These are phyloP conservation scores for Rhagoletis pomonella DNA, from an alignment of 1,140 invertebrate genomes.

Conservation along the genomic window DNA sequence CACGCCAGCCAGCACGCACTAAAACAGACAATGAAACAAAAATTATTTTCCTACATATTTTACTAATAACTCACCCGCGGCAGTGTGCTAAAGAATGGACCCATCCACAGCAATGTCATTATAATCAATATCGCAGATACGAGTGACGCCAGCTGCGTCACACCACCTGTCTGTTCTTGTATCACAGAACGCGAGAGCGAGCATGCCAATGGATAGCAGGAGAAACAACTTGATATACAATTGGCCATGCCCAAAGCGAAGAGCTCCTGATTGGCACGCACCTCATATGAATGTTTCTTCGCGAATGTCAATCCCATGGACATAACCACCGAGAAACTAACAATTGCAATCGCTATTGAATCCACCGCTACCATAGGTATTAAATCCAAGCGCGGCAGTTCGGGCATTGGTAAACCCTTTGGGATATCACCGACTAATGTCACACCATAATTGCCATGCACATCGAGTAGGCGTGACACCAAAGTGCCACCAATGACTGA, in stretches of 20 bases:
- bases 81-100: conserved; percentile 87
- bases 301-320: conserved; percentile 96
- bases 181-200: conserved; percentile 89
- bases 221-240: conserved; percentile 88
- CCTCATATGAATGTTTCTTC: conserved; percentile 89
- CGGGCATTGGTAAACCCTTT: conserved; percentile 78
- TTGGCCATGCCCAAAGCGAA: conserved; percentile 86
- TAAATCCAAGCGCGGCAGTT: conserved; percentile 75
- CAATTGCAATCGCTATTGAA: conserved; percentile 85
- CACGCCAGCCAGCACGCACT: conserved; percentile 86
- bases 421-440: conserved; percentile 84
- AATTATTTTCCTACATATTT: neutral
- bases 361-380: conserved; percentile 75
- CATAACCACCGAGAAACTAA: conserved; percentile 92
- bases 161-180: conserved; percentile 85
- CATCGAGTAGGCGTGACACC: conserved; percentile 76
- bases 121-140: conserved; percentile 82
- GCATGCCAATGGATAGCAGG: conserved; percentile 88
- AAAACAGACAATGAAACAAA: neutral
- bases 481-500: conserved; percentile 86
- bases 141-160: conserved; percentile 85
- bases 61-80: conserved; percentile 78
- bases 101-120: conserved; percentile 87
- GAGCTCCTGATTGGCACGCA: conserved; percentile 93
- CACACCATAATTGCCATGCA: conserved; percentile 77